Evolutionary conservation across 1,140 invertebrate genomes (phyloP).

Genomic region (Bombus superbus): DNA sequence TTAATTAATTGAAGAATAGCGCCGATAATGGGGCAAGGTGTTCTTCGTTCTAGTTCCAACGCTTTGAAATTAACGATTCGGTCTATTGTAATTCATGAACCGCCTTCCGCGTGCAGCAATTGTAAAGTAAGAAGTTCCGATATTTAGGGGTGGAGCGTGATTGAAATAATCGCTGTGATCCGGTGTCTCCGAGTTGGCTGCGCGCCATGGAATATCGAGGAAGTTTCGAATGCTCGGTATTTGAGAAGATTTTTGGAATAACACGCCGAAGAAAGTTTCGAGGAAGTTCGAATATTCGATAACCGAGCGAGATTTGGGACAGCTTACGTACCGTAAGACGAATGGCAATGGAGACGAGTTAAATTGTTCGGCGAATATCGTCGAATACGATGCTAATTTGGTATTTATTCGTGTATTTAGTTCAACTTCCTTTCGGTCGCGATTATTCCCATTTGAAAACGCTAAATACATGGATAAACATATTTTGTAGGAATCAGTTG

Average conservation of each 20-base stretch:
- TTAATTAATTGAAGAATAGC: constrained; percentile 3
- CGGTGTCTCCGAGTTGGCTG: neutral
- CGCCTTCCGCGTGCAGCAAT: neutral
- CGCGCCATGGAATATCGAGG: neutral
- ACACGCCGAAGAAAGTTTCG: neutral
- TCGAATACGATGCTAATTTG: neutral
- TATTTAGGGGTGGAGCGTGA: constrained; percentile 14
- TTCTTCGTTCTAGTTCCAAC: neutral
- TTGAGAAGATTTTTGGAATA: neutral
- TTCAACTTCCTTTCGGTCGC: neutral
- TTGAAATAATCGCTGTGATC: constrained; percentile 23
- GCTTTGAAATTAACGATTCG: constrained; percentile 1
- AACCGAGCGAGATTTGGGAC: neutral
- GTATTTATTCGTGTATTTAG: neutral
- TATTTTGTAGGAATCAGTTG: too few relatives aligned
- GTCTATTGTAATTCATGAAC: neutral
- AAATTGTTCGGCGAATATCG: neutral
- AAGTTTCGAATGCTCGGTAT: neutral
- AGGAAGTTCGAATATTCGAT: neutral
- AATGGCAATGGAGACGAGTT: neutral
- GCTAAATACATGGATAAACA: neutral
- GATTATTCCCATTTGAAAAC: too few relatives aligned
- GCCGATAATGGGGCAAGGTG: neutral
- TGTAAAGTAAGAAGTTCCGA: constrained; percentile 18
- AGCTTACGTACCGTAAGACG: neutral